Evolutionary conservation across 2,113 vertebrate species (phyloP), one percentile per base, ranked within the genome.

Genomic region (Papio anubis): DNA sequence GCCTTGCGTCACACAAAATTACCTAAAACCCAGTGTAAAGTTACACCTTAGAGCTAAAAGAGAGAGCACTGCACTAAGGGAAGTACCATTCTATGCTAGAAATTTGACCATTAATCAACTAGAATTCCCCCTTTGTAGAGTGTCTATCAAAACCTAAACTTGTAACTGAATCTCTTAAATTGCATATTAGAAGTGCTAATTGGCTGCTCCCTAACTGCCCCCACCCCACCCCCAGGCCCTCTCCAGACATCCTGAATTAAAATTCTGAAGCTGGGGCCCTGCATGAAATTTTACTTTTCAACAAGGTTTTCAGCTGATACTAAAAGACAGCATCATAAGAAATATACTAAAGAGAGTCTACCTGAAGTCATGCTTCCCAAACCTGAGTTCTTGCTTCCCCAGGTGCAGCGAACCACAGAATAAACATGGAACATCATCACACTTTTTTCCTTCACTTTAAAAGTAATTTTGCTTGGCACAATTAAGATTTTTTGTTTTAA

Each of bases 201-300:
- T 30, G 30, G 70, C 17, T 38, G 4, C n/a, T 14, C 61, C 61
- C 27, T 64, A 6, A 64, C 61, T 2, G 6, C 61, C 61, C 61
- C 61, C 61, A 64, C 12, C 27, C 27, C 27, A 64, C 61, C 61
- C 61, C 61, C 12, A 30, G 27, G 27, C 7, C 14, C 5, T 4
- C 4, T 83, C 27, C 9, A 87, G 48, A 70, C 20, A 61, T 16
- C 2, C 5, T 80, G 55, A 93, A 40, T 57, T 80, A 55, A 64
- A 91, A 84, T 55, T 88, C 87, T 75, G 52, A 92, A 93, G 64
- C 25, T n/a, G 32, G 32, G 32, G 30, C 5, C 48, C n/a, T 18
- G 30, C 43, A 52, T 70, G 12, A 25, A 64, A 76, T 45, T 93
- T 87, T 75, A 35, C 64, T 59, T 95, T 70, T 38, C 40, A 91